Base-by-base conservation (phyloP, 37 sponge, comb jelly and placozoan species). In the Cliona cf. orientalis region DNA sequence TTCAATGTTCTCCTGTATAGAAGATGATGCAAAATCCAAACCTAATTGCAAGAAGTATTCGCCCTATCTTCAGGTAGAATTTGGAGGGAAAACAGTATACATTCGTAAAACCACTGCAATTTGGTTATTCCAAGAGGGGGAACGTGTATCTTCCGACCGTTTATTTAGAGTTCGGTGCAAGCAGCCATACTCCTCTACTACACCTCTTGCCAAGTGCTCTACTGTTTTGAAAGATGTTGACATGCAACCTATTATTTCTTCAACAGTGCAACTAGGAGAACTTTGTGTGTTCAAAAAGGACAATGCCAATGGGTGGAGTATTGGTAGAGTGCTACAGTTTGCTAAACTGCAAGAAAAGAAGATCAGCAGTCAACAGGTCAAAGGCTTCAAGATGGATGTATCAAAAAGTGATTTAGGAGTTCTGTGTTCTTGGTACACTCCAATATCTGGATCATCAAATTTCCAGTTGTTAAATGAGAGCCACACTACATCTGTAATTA, bases 371-470 rank as follows among this genome's bases (percentile, higher is more conserved):
- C 23, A 55, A 32, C 60, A 71, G 62, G 69, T 71, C 59, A 71
- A 36, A 9, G 59, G 53, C 17, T 26, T 37, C 14, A 58, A 12
- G 41, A 32, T 9, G 7, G 31, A 71, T 11, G 66, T 43, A 17
- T 25, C 66, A 28, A 34, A 33, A 57, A 42, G 49, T 1, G 32
- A 72, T 17, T 46, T 80, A 31, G 87, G 87, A 40, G 69, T 80
- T 37, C 42, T 87, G 33, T 87, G 87, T 49, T 74, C 87, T 41
- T 87, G 87, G 87, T 87, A 42, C 58, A 75, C n/a, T 37, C 29
- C 66, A 55, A 23, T n/a, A 64, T 9, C 73, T 7, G 37, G 36
- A 21, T 3, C 84, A 74, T 9, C 5, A 39, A 60, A 4, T 17
- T 82, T 66, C 42, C n/a, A n/a, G n/a, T n/a, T n/a, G n/a, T n/a